These are phyloP conservation scores for Hyperoplus immaculatus DNA, from an alignment of 2,797 vertebrate genomes.

Conservation along the genomic window DNA sequence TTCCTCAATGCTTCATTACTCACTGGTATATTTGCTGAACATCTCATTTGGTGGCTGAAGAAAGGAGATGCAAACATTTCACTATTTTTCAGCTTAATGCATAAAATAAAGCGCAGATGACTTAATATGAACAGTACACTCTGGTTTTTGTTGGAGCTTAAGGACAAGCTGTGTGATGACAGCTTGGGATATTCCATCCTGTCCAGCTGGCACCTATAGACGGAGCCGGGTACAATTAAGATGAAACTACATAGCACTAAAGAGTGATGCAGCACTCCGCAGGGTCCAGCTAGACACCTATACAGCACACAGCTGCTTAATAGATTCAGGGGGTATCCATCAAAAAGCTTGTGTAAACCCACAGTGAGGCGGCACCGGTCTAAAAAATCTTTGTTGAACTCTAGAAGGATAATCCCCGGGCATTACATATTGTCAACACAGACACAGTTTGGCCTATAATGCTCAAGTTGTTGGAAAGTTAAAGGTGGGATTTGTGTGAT, in stretches of 20 bases:
- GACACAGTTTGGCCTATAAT: conserved; percentile 76
- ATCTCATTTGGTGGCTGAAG: conserved; percentile 43
- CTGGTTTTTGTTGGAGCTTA: conserved; percentile 37
- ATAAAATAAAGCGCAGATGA: conserved; percentile 43
- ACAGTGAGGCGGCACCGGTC: conserved; percentile 63
- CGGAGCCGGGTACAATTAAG: conserved; percentile 64
- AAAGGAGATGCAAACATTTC: conserved; percentile 47
- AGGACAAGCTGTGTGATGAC: conserved; percentile 65
- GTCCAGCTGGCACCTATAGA: conserved; percentile 67
- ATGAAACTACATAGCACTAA: conserved; percentile 68
- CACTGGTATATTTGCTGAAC: conserved; percentile 48
- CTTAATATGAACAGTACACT: conserved; percentile 45
- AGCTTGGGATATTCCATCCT: conserved; percentile 65
- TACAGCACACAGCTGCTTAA: conserved; percentile 75
- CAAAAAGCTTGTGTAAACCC: conserved; percentile 77
- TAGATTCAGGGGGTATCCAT: conserved; percentile 79
- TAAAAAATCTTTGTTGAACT: conserved; percentile 77
- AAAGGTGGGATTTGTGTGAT: conserved; percentile 74
- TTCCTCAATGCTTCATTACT: conserved; percentile 17
- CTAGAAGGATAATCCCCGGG: conserved; percentile 75
- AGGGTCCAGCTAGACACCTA: conserved; percentile 57
- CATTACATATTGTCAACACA: conserved; percentile 85
- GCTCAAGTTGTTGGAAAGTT: conserved; percentile 75
- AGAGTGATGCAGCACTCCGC: conserved; percentile 69
- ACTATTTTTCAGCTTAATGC: conserved; percentile 36